phyloP scores from a whole-genome alignment of 2,888 invertebrate species.

The Scaptomyza flava region DNA sequence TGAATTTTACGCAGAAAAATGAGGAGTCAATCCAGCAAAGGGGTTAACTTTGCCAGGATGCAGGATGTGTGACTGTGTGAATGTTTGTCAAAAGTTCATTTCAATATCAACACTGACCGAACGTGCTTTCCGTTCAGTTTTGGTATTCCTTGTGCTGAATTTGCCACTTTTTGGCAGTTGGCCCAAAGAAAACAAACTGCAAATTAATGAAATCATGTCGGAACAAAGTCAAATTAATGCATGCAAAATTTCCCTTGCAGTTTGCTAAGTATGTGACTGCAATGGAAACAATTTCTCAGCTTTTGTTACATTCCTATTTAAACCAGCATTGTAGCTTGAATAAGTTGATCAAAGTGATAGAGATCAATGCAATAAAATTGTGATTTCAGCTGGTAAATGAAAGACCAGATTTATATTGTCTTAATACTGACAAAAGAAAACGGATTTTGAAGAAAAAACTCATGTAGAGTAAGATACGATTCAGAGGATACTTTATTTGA shows the following conservation, averaged over 20 bases:
- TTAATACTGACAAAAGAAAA: no score
- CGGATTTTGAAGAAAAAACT: no score
- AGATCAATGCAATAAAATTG: no score
- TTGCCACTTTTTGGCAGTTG: constrained; percentile 29
- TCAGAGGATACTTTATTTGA: no score
- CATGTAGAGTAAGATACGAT: no score
- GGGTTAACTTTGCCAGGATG: neutral
- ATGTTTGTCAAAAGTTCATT: constrained; percentile 13
- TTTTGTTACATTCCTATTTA: neutral
- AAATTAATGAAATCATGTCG: constrained; percentile 48
- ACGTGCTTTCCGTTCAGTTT: constrained; percentile 14
- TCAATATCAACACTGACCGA: constrained; percentile 31
- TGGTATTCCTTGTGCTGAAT: constrained; percentile 12
- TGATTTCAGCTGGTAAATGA: neutral
- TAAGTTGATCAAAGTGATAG: neutral
- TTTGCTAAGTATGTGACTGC: constrained; percentile 4
- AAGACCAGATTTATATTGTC: neutral
- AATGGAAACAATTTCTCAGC: neutral
- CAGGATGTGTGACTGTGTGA: neutral
- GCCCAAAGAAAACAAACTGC: constrained; percentile 34
- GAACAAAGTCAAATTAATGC: constrained; percentile 17
- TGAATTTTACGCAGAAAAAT: constrained; percentile 6
- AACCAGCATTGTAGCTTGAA: neutral
- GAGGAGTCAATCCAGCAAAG: neutral
- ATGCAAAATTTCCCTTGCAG: constrained; percentile 1